These are phyloP conservation scores for Apocrypta bakeri DNA, from an alignment of 1,140 invertebrate genomes.

Conservation along the genomic window DNA sequence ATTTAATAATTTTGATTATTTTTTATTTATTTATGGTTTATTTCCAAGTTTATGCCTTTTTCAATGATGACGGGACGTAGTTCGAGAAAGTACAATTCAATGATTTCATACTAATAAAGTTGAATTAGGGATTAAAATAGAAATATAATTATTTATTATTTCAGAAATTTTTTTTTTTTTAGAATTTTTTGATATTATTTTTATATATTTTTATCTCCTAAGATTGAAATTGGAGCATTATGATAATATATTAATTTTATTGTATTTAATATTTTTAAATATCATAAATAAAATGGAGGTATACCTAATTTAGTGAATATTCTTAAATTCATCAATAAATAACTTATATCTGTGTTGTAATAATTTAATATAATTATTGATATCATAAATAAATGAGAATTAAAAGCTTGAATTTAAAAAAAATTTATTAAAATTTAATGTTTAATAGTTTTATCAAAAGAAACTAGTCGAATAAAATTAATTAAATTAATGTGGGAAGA, in stretches of 20 bases:
- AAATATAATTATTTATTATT: constrained; percentile 79
- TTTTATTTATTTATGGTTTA: constrained; percentile 41
- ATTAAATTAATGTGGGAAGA: background rate
- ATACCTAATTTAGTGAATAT: background rate
- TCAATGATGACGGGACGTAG: constrained; percentile 81
- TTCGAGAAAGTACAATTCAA: constrained; percentile 77
- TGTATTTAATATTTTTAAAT: background rate
- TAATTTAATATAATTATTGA: background rate
- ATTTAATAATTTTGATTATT: no score
- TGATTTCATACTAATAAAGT: constrained; percentile 72
- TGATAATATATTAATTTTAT: background rate
- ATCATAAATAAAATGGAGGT: constrained; percentile 61
- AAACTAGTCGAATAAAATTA: background rate
- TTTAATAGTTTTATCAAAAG: constrained; percentile 2
- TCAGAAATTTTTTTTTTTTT: constrained; percentile 80
- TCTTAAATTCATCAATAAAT: background rate
- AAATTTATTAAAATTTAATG: background rate
- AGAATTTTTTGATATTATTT: constrained; percentile 81
- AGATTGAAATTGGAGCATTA: no score
- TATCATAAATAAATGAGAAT: background rate
- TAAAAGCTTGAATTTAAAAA: background rate
- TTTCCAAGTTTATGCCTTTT: constrained; percentile 40
- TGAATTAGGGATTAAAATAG: constrained; percentile 73
- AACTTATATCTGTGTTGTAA: background rate
- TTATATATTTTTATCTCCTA: no score